Base-by-base conservation (phyloP, 2,113 vertebrate genomes). In the Collichthys lucidus region DNA sequence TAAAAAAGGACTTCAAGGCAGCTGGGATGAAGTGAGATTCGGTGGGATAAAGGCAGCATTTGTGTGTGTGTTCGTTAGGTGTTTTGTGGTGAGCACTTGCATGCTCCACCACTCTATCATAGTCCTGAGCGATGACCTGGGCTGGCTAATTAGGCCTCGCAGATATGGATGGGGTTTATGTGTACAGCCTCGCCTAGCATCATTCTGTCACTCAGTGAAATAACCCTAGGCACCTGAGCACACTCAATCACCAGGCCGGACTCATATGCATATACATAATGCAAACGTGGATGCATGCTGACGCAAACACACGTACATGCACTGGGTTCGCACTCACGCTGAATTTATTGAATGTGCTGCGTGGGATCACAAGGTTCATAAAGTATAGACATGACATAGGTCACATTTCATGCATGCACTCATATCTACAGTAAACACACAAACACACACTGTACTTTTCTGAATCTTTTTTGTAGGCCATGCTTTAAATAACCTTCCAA, bases 401-500 rank as follows among this genome's bases (percentile, higher is more conserved):
- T 83, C 74, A 67, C 60, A 73, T 76, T 75, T 74, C 20, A 77
- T 59, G 19, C 19, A 55, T 19, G 56, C 3, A 57, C 56, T 84
- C 68, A 44, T 31, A 83, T 65, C 53, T 35, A 64, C 71, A 84
- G 76, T 66, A 83, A 52, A 83, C 47, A 79, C 71, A 65, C 62
- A 68, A n/a, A 62, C 35, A 86, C 82, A 76, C 50, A 53, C 83
- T 74, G 52, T 69, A 80, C 67, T 83, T 77, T 80, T 80, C 79
- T 42, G 26, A 65, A 75, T 88, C 72, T 88, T 88, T 88, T 94
- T 94, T 92, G 75, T 92, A 93, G 92, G 91, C 92, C 92, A 88
- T 17, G 84, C 91, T 94, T 94, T 92, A 93, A 94, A 94, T 93
- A 94, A 94, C 86, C 90, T 86, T 87, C 81, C 86, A 84, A 77